These are phyloP conservation scores for Phaenicophaeus curvirostris DNA, from an alignment of 2,797 vertebrate species.

Conservation along the genomic window DNA sequence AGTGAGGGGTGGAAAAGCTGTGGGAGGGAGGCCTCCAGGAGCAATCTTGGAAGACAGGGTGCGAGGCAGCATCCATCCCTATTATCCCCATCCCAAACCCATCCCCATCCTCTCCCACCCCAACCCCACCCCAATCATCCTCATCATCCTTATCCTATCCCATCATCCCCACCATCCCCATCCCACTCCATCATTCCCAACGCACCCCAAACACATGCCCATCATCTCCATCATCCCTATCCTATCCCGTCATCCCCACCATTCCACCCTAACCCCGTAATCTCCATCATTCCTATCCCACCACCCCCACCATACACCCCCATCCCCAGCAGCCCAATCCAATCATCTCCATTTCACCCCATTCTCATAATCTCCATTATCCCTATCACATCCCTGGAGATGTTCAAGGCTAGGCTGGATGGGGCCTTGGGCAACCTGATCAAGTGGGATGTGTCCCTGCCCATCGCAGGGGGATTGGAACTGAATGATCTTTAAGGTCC, in stretches of 20 bases:
- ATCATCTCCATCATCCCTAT: background rate
- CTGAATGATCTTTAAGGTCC: too few relatives aligned
- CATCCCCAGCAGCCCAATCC: too few relatives aligned
- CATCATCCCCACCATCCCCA: background rate
- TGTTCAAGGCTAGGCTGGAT: too few relatives aligned
- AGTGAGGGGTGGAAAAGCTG: background rate
- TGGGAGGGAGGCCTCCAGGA: background rate
- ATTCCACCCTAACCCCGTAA: background rate
- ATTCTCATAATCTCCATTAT: too few relatives aligned
- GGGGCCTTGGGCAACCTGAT: too few relatives aligned
- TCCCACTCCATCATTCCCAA: background rate
- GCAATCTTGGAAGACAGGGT: rapidly evolving
- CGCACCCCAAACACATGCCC: background rate
- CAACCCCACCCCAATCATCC: background rate
- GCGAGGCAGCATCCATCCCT: rapidly evolving
- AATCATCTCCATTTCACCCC: too few relatives aligned
- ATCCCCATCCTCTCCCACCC: too few relatives aligned
- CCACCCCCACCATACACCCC: too few relatives aligned
- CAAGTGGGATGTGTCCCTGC: too few relatives aligned
- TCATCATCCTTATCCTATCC: background rate
- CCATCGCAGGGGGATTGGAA: too few relatives aligned
- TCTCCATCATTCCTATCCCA: background rate
- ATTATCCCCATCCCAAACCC: background rate
- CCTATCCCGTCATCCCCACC: too few relatives aligned
- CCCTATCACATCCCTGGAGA: too few relatives aligned